A percentile compares a stretch with the other conserved stretches of the same genome.
Conservation (phyloP, 2,797 vertebrate species). For the Thalassophryne amazonica region DNA sequence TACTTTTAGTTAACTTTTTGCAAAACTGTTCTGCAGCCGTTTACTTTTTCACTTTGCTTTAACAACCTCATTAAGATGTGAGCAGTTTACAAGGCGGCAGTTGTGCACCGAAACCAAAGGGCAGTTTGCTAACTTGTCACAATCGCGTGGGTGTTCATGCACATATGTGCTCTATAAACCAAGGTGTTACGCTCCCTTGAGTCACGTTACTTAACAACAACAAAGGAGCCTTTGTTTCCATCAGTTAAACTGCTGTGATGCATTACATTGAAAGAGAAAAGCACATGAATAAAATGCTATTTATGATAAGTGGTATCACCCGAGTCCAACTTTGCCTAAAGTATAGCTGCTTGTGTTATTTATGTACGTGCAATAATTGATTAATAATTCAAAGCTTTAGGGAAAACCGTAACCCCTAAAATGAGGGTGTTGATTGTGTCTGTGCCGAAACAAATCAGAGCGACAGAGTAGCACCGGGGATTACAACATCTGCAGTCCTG, state of each 20-base stretch:
- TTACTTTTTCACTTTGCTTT: background rate
- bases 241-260: constrained; percentile 16
- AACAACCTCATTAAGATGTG: constrained; percentile 5
- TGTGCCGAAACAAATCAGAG: constrained; percentile 67
- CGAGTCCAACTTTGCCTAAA: constrained; percentile 47
- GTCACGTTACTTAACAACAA: constrained; percentile 20
- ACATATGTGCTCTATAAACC: constrained; percentile 38
- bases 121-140: constrained; percentile 20
- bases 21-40: background rate
- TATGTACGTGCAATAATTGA: constrained; percentile 70
- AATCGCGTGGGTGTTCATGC: constrained; percentile 13
- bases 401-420: constrained; percentile 74
- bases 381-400: constrained; percentile 77
- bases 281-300: background rate
- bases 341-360: constrained; percentile 44
- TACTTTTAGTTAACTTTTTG: background rate
- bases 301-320: constrained; percentile 33
- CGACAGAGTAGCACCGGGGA: constrained; percentile 72
- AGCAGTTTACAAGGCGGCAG: constrained; percentile 13
- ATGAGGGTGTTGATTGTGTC: constrained; percentile 64
- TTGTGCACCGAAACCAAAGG: constrained; percentile 13
- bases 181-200: constrained; percentile 13
- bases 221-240: constrained; percentile 10
- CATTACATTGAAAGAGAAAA: constrained; percentile 16
- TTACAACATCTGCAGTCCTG: constrained; percentile 76